Base-by-base conservation (phyloP, 1,140 invertebrate genomes). In the Harlomillsia oculata region DNA sequence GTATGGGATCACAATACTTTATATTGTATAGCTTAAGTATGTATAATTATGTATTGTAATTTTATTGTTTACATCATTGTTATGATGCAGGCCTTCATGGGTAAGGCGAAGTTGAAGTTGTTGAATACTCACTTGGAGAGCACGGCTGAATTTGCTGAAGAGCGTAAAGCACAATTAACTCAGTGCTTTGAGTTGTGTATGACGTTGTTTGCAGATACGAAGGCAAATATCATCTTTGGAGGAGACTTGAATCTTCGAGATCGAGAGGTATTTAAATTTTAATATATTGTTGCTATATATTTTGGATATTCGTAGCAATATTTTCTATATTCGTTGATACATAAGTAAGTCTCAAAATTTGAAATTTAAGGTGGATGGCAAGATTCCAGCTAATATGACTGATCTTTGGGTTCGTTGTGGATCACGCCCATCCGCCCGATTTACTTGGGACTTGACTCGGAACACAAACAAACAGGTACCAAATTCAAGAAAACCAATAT, bases 71-170 rank as follows among this genome's bases (percentile, higher is more conserved):
- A 48, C 30, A 56, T 53, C n/a, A n/a, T 49, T 34, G 1, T 25
- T 50, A 2, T 58, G 28, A 65, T 66, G 28, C 64, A 77, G 74
- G 75, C 72, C 13, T 71, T 72, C 56, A 71, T 75, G 48, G 75
- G 76, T 54, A 66, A 67, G 6, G 62, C 74, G 4, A 70, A 73
- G 30, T 61, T 79, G 6, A 54, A 62, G 20, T 62, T 81, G 20
- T 66, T 81, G 44, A 82, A 77, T 48, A 72, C 75, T 21, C 80
- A 82, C 67, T 66, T 82, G 53, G 80, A 82, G 64, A 80, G 78
- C 66, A 80, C 77, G 3, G 70, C 63, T 52, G 74, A 75, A 0
- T 69, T 70, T 64, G 53, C 69, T 1, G 66, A 53, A 14, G 72
- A 76, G 54, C 67, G 80, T 36, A 69, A 69, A 36, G 60, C 65